Evolutionary conservation across 53 echinoderm and acorn worm genomes (phyloP).

Genomic region (Astropecten irregularis): DNA sequence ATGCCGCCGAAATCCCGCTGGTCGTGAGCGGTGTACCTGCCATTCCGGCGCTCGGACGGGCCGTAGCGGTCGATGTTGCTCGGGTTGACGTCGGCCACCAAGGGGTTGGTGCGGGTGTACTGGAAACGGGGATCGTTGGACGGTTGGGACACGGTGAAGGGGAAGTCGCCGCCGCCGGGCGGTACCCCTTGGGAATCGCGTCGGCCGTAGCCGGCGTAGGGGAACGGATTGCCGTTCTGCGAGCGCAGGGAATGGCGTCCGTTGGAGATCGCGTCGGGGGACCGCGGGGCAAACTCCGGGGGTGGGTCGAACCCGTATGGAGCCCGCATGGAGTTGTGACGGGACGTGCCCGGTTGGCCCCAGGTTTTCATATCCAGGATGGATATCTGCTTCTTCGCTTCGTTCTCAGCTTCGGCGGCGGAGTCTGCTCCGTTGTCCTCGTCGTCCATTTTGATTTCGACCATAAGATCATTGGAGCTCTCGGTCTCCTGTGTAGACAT

Average conservation of each 20-base stretch:
- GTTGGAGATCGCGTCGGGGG: background rate
- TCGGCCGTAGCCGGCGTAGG: background rate
- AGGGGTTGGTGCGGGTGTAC: constrained; percentile 54
- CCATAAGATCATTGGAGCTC: constrained; percentile 31
- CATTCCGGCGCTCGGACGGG: background rate
- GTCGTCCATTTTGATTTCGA: constrained; percentile 17
- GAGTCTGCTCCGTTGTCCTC: background rate
- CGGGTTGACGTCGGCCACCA: constrained; percentile 7
- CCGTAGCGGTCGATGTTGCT: background rate
- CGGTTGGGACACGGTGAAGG: constrained; percentile 52
- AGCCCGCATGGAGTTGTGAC: constrained; percentile 21
- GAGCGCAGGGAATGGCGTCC: background rate
- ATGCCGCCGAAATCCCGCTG: constrained; percentile 27
- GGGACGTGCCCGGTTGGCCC: constrained; percentile 40
- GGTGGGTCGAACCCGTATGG: background rate
- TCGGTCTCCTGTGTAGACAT: constrained; percentile 11
- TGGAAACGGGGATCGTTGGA: constrained; percentile 61
- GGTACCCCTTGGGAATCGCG: background rate
- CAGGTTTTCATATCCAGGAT: constrained; percentile 48
- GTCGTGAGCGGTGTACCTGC: constrained; percentile 6
- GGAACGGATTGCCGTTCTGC: background rate
- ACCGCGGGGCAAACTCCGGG: background rate
- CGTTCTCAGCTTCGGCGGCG: background rate
- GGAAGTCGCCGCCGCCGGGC: background rate
- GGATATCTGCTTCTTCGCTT: constrained; percentile 24